A percentile compares a stretch with the other conserved stretches of the same genome.
These are phyloP conservation scores for Cataglyphis rosenhaueri DNA, from an alignment of 2,888 invertebrate species.

Conservation along the genomic window DNA sequence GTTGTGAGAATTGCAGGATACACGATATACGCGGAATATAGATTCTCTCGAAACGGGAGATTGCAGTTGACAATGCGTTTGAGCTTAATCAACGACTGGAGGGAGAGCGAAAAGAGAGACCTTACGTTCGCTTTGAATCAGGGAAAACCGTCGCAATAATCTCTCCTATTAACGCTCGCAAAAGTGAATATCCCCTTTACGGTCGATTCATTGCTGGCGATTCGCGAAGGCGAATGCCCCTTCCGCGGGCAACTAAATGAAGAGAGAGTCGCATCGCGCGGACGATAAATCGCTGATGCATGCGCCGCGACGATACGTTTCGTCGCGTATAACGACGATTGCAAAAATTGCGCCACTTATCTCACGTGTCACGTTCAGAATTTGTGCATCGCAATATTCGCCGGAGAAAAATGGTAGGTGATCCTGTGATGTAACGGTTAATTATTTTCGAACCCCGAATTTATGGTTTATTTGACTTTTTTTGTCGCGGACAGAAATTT, in stretches of 20 bases:
- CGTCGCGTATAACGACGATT: slow-evolving; percentile 19
- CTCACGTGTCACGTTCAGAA: slow-evolving; percentile 25
- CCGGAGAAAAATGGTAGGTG: background rate
- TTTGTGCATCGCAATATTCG: slow-evolving; percentile 13
- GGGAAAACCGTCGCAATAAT: slow-evolving; percentile 59
- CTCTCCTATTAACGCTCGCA: slow-evolving; percentile 52
- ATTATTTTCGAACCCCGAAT: slow-evolving; percentile 10
- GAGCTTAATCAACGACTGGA: slow-evolving; percentile 50
- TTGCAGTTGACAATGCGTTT: slow-evolving; percentile 28
- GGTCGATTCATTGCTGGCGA: background rate
- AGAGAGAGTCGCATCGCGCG: background rate
- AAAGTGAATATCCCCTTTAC: slow-evolving; percentile 28
- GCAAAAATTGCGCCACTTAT: slow-evolving; percentile 43
- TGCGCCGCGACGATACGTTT: background rate
- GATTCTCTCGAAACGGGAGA: background rate
- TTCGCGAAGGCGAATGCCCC: background rate
- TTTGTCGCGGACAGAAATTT: background rate
- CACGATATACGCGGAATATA: background rate
- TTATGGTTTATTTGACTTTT: background rate
- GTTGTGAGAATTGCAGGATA: background rate
- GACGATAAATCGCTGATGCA: slow-evolving; percentile 39
- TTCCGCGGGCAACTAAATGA: slow-evolving; percentile 12
- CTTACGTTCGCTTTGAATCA: slow-evolving; percentile 34
- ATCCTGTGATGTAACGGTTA: background rate
- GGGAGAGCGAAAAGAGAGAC: background rate